Percentiles rank a stretch among this genome's conserved stretches.
Evolutionary conservation across 2,888 invertebrate genomes (phyloP).

Genomic region (Bellardia bayeri): DNA sequence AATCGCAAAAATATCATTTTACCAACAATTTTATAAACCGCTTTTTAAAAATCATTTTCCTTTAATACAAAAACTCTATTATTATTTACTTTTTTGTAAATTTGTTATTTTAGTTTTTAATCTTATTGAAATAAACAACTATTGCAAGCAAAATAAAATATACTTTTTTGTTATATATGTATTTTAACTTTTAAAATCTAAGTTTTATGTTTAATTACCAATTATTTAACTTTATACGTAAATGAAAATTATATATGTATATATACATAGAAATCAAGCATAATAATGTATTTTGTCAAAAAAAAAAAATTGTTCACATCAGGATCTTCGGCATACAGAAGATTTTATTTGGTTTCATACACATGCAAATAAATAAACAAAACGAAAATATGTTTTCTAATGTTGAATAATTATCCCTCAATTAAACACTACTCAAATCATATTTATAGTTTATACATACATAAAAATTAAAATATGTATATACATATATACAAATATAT

Average conservation of each 20-base stretch:
- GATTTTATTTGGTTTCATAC: slow-evolving; percentile 48
- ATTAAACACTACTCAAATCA: slow-evolving; percentile 67
- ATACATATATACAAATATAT: slow-evolving; percentile 35
- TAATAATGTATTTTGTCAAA: slow-evolving; percentile 46
- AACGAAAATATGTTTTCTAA: slow-evolving; percentile 15
- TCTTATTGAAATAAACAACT: slow-evolving; percentile 8
- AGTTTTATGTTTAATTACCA: slow-evolving; percentile 51
- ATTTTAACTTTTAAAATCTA: slow-evolving; percentile 48
- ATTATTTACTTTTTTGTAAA: slow-evolving; percentile 69
- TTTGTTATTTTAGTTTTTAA: slow-evolving; percentile 73
- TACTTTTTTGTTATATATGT: slow-evolving; percentile 59
- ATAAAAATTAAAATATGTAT: slow-evolving; percentile 11
- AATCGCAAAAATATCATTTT: slow-evolving; percentile 35
- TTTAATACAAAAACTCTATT: slow-evolving; percentile 4
- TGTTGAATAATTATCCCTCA: slow-evolving; percentile 57
- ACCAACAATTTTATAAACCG: slow-evolving; percentile 19
- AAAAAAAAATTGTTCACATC: slow-evolving; percentile 20
- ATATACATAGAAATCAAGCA: slow-evolving; percentile 17
- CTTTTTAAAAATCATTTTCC: background rate
- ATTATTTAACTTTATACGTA: slow-evolving; percentile 58
- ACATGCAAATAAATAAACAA: slow-evolving; percentile 24
- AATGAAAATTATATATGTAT: slow-evolving; percentile 23
- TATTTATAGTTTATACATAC: slow-evolving; percentile 63
- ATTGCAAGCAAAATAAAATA: slow-evolving; percentile 43
- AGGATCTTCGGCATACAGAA: slow-evolving; percentile 9